Percentiles rank a stretch among this genome's conserved stretches.
These are phyloP conservation scores for Lycaena phlaeas DNA, from an alignment of 2,888 invertebrate genomes.

Conservation along the genomic window DNA sequence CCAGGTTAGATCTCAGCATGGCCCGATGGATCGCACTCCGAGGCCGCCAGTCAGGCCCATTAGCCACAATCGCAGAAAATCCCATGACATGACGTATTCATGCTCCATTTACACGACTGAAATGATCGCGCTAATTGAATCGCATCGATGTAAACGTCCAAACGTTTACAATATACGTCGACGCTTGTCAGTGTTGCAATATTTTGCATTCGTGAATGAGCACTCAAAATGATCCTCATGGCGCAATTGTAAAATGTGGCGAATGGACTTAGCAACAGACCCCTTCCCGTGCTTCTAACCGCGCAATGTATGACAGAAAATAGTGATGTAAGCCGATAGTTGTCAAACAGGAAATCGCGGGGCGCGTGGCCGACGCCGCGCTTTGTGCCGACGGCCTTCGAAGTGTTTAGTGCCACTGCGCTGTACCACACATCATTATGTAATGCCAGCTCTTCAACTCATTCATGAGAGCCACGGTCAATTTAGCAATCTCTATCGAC, in stretches of 20 bases:
- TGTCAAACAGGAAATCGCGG: conserved; percentile 69
- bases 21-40: conserved; percentile 37
- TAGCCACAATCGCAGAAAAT: conserved; percentile 51
- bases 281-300: conserved; percentile 63
- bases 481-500: conserved; percentile 33
- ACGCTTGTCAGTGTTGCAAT: conserved; percentile 27
- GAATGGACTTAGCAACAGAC: conserved; percentile 56
- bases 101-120: conserved; percentile 57
- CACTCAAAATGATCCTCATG: not conserved
- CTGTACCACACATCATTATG: conserved; percentile 38
- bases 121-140: conserved; percentile 57
- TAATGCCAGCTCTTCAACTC: conserved; percentile 50
- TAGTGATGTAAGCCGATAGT: conserved; percentile 72
- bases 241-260: not conserved
- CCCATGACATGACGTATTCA: conserved; percentile 51
- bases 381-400: conserved; percentile 60
- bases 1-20: conserved; percentile 45
- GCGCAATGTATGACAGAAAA: conserved; percentile 62
- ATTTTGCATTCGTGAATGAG: not conserved
- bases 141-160: conserved; percentile 36
- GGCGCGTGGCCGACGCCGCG: conserved; percentile 59
- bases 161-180: conserved; percentile 36
- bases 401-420: conserved; percentile 48
- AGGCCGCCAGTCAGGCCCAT: conserved; percentile 30
- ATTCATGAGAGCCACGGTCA: conserved; percentile 52